A percentile compares a stretch with the other conserved stretches of the same genome.
Evolutionary conservation across 2,888 invertebrate genomes (phyloP).

Genomic region (Hydrotaea cyrtoneurina): DNA sequence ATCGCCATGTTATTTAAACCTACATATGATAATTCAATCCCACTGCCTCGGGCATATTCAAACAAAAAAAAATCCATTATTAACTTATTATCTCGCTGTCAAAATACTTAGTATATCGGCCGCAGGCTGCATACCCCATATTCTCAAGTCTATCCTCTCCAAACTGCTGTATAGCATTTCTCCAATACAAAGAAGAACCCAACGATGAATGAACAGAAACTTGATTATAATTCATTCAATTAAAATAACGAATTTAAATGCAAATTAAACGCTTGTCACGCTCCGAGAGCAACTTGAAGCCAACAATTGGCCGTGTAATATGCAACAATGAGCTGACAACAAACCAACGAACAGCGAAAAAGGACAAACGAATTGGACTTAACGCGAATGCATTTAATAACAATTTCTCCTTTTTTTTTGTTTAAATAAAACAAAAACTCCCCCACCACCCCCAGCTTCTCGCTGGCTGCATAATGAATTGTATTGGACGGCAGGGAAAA

Average conservation of each 20-base stretch:
- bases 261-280: slow-evolving; percentile 33
- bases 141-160: too few relatives aligned
- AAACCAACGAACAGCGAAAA: not conserved
- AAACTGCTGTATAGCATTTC: too few relatives aligned
- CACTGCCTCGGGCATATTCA: too few relatives aligned
- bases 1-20: too few relatives aligned
- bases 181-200: slow-evolving; percentile 43
- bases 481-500: not conserved
- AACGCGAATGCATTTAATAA: slow-evolving; percentile 12
- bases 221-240: slow-evolving; percentile 45
- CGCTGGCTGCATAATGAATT: slow-evolving; percentile 25
- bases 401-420: too few relatives aligned
- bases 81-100: too few relatives aligned
- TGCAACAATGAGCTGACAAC: slow-evolving; percentile 17
- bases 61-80: too few relatives aligned
- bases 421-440: too few relatives aligned
- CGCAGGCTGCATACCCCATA: too few relatives aligned
- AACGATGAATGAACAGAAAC: not conserved
- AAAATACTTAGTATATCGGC: too few relatives aligned
- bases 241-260: slow-evolving; percentile 56
- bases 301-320: not conserved
- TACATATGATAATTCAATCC: too few relatives aligned
- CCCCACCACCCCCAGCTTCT: too few relatives aligned
- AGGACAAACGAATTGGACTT: not conserved
- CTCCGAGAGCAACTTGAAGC: not conserved